phyloP scores from a whole-genome alignment of 1,140 invertebrate species.

The Acromyrmex charruanus region DNA sequence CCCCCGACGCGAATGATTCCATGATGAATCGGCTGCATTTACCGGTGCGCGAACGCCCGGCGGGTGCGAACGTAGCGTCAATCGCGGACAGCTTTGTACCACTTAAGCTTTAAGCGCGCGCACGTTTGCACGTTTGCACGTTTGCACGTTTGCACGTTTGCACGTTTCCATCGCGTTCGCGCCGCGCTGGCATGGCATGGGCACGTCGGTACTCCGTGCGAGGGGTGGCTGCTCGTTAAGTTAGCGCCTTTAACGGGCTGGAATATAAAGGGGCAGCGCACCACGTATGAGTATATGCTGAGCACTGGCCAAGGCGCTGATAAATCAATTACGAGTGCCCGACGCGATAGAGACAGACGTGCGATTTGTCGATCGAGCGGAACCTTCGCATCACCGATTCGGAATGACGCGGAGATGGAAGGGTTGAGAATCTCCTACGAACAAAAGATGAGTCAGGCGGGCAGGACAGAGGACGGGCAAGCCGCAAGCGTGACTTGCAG shows the following conservation, averaged over 20 bases:
- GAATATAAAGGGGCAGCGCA: slow-evolving; percentile 39
- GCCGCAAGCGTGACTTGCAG: slow-evolving; percentile 55
- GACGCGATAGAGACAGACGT: slow-evolving; percentile 58
- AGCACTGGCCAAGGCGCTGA: slow-evolving; percentile 10
- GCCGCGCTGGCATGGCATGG: neutral
- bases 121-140: slow-evolving; percentile 66
- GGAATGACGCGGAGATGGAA: slow-evolving; percentile 39
- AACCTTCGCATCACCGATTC: slow-evolving; percentile 22
- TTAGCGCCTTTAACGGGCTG: slow-evolving; percentile 43
- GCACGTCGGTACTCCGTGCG: neutral
- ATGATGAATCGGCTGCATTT: slow-evolving; percentile 82
- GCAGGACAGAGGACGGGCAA: neutral
- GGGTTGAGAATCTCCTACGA: slow-evolving; percentile 51
- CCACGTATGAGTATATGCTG: neutral
- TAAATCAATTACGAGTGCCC: slow-evolving; percentile 63
- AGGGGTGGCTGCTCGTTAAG: slow-evolving; percentile 62
- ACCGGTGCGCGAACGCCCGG: slow-evolving; percentile 78
- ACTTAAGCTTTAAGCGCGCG: slow-evolving; percentile 73
- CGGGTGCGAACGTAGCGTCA: slow-evolving; percentile 79
- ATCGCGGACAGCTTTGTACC: slow-evolving; percentile 77
- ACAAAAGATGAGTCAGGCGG: slow-evolving; percentile 43
- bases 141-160: slow-evolving; percentile 68
- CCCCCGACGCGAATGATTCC: slow-evolving; percentile 79
- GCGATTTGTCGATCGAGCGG: slow-evolving; percentile 62
- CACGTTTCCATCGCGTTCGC: slow-evolving; percentile 44